Conservation (phyloP, 2,113 vertebrate species). For the Puffinus mauretanicus region DNA sequence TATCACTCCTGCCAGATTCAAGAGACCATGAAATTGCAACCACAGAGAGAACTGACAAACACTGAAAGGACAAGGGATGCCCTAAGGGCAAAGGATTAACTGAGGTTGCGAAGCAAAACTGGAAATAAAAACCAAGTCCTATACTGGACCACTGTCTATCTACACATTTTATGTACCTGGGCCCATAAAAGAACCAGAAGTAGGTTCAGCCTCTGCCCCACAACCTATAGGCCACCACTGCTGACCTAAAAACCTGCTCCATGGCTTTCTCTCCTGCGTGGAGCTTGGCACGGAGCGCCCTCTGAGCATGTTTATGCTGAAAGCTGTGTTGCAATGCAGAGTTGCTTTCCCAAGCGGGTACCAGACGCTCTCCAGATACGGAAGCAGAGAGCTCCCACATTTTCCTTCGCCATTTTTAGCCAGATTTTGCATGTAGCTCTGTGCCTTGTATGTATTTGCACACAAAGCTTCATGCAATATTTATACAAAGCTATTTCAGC, state of each 20-base stretch:
- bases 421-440: neutral
- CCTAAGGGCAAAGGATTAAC: neutral
- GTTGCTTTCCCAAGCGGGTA: neutral
- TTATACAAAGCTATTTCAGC: slow-evolving; percentile 20
- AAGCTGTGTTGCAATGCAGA: neutral
- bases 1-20: neutral
- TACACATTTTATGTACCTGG: neutral
- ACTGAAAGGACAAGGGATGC: neutral
- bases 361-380: neutral
- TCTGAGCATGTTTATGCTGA: neutral
- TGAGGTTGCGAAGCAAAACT: neutral
- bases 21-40: neutral
- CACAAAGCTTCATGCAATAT: slow-evolving; percentile 46
- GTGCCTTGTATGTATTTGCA: neutral
- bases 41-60: neutral
- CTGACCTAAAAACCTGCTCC: neutral
- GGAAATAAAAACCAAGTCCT: neutral
- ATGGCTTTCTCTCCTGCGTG: neutral
- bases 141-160: neutral
- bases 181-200: neutral
- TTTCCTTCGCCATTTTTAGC: neutral
- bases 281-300: neutral
- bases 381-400: neutral
- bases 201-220: neutral
- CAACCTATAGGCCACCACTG: neutral